phyloP scores from a whole-genome alignment of 2,888 invertebrate genomes.

The Conistra vaccinii region DNA sequence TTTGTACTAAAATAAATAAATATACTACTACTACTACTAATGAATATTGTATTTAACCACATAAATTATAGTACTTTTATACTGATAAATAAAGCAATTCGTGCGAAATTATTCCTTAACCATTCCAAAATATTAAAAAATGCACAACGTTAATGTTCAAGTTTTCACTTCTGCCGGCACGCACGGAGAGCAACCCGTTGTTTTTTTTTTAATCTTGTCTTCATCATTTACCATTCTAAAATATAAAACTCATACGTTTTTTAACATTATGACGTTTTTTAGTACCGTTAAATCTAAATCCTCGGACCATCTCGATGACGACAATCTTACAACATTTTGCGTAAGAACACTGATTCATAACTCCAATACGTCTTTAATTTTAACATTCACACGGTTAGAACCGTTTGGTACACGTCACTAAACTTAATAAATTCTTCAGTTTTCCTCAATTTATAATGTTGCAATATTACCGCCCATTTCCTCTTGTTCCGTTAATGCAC shows the following conservation, averaged over 20 bases:
- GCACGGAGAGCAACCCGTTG: no score
- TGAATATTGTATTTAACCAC: no score
- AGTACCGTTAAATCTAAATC: slow-evolving; percentile 24
- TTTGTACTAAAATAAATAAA: no score
- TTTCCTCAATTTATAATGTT: slow-evolving; percentile 33
- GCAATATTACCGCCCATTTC: slow-evolving; percentile 6
- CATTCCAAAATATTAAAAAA: no score
- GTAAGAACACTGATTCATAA: slow-evolving; percentile 33
- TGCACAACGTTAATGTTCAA: no score
- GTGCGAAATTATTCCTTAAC: no score
- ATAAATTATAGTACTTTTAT: no score
- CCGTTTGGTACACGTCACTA: slow-evolving; percentile 10
- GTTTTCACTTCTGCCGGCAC: no score
- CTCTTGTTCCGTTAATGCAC: slow-evolving; percentile 25
- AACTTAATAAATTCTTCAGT: background rate
- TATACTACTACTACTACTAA: no score
- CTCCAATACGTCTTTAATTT: background rate
- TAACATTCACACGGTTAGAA: background rate
- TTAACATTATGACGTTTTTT: slow-evolving; percentile 23
- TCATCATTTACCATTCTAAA: background rate
- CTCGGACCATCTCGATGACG: slow-evolving; percentile 31
- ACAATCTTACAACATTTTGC: slow-evolving; percentile 21
- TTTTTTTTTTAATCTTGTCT: no score
- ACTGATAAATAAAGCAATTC: no score
- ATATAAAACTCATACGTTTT: background rate